Evolutionary conservation across 2,113 vertebrate genomes (phyloP), one percentile per base, ranked within the genome.

Genomic region (Ammodramus savannarum): DNA sequence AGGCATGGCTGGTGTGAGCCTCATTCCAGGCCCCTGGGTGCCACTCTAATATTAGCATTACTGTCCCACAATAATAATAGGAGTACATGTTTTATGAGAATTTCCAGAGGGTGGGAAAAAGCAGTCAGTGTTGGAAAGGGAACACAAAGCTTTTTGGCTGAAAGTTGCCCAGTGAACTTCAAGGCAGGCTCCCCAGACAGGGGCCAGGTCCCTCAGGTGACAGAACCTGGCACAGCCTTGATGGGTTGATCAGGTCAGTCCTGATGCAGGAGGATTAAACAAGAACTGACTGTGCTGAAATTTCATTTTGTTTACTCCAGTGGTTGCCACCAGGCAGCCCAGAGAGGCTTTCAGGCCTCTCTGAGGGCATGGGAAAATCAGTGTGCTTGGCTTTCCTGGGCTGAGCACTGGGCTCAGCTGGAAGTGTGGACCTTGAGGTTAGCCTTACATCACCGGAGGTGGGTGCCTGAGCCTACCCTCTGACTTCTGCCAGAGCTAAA

Each of bases 331-430:
- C 43, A 61, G 65, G 59, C 62, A 90, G 54, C 62, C n/a, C 34
- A 36, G 74, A 55, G 73, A 62, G 61, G 27, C 57, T 87, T 71
- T 86, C 39, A 39, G 39, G 59, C 6, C 19, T 22, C 9, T 69
- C 9, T 66, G 54, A 95, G 78, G 93, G 46, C 87, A 91, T 58
- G 63, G 91, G 93, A 94, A 94, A 95, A 79, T 44, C 4, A 1
- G 29, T 2, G 2, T 5, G 5, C 55, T 91, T n/a, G 39, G 38
- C 38, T 78, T 87, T 95, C 41, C 49, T 87, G 27, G 1, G 3
- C 62, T 4, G 10, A 92, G 57, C 34, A 39, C 21, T 3, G 10
- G 43, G 36, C 46, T 83, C 18, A 2, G 55, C 67, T 85, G 75
- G 59, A 93, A 90, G 86, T 2, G 1, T 1, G 4, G 51, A 79